Evolutionary conservation across 2,113 vertebrate species (phyloP), one percentile per base, ranked within the genome.

Genomic region (Neodon shergylaensis): DNA sequence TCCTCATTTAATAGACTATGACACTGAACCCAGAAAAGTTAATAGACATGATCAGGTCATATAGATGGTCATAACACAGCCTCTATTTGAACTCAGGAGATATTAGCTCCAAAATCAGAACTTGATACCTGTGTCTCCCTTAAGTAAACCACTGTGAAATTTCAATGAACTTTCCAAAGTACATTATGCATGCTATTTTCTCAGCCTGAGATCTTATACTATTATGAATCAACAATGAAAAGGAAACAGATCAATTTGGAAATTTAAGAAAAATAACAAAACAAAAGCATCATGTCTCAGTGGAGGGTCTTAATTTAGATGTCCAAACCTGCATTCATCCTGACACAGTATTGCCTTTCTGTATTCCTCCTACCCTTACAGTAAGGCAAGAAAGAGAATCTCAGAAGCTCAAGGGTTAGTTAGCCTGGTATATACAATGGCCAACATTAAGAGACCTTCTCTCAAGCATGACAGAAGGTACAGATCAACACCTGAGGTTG

Each of bases 41-140:
- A 94, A 92, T 22, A 87, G 68, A 84, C 61, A 72, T 76, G 42
- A 58, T 78, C 8, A 73, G 10, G 9, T 88, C 76, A 77, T 61
- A 24, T 24, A 61, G 16, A 52, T 85, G 26, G n/a, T 63, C 28
- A 52, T 78, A 21, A 2, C 17, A 39, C 49, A 93, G 10, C 26
- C 33, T 86, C 22, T n/a, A 0, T 84, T 88, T 90, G 21, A 95
- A 66, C n/a, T 83, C 70, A 88, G 5, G 19, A 91, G 79, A 81
- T 90, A 58, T 84, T 89, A 84, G 91, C 85, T 91, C 52, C 66
- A 63, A 76, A 95, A n/a, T 77, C 54, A 91, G 90, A 92, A 77
- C 49, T n/a, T 90, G 28, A 90, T 28, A 63, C 31, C 11, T 72
- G 0, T 68, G 16, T 63, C 28, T 93, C 49, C 66, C 42, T 82